Percentiles rank a stretch among this genome's conserved stretches.
Evolutionary conservation across 1,140 invertebrate genomes (phyloP).

Genomic region (Listronotus oregonensis): DNA sequence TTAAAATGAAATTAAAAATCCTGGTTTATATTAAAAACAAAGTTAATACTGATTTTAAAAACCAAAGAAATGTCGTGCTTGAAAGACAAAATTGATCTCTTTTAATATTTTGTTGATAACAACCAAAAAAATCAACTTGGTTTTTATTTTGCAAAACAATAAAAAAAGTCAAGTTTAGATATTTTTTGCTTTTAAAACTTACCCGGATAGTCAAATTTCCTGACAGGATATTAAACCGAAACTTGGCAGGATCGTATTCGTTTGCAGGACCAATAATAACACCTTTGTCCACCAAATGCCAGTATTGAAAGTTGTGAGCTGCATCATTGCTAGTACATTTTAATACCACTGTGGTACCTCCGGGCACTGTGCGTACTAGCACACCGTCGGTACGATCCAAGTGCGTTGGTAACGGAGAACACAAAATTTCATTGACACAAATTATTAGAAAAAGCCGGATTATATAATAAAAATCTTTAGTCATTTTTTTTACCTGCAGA

Average conservation of each 20-base stretch:
- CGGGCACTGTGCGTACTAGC: constrained; percentile 25
- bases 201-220: constrained; percentile 42
- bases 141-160: too few species aligned
- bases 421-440: not conserved
- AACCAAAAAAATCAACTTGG: too few species aligned
- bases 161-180: too few species aligned
- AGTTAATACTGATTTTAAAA: too few species aligned
- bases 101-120: too few species aligned
- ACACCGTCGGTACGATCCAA: constrained; percentile 17
- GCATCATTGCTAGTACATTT: constrained; percentile 39
- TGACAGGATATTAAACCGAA: constrained; percentile 35
- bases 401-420: constrained; percentile 13
- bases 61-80: too few species aligned
- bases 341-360: constrained; percentile 35
- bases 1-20: too few species aligned
- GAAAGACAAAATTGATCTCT: too few species aligned
- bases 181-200: too few species aligned
- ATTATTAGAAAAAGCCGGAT: not conserved
- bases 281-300: constrained; percentile 34
- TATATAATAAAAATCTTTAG: too few species aligned
- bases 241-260: constrained; percentile 35
- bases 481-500: too few species aligned
- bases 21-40: too few species aligned
- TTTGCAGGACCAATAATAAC: constrained; percentile 38
- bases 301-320: constrained; percentile 36